A percentile compares a stretch with the other conserved stretches of the same genome.
phyloP scores from a whole-genome alignment of 2,113 vertebrate species.

The Ceyx cyanopectus region DNA sequence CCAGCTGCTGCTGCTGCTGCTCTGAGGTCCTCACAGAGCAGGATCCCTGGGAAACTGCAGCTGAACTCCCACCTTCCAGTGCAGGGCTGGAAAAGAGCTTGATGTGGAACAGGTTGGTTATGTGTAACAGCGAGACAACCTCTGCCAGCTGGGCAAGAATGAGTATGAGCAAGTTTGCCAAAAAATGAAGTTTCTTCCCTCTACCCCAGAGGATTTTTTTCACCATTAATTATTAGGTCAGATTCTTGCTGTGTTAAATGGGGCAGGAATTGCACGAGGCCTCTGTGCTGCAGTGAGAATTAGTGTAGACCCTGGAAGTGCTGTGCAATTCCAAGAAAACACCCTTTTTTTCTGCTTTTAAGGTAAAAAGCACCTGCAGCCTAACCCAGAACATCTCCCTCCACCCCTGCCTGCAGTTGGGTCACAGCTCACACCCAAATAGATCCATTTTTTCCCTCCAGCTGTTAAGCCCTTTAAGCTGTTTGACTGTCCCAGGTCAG shows the following conservation, averaged over 20 bases:
- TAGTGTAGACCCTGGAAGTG: not conserved
- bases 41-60: not conserved
- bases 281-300: not conserved
- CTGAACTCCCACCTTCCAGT: not conserved
- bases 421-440: not conserved
- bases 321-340: not conserved
- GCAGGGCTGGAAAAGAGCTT: not conserved
- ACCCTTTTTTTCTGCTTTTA: not conserved
- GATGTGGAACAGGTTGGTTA: not conserved
- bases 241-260: accelerated
- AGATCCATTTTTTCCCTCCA: too few species aligned
- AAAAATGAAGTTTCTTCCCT: not conserved
- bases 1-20: not conserved
- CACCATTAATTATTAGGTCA: not conserved
- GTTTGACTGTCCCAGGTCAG: not conserved
- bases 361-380: not conserved
- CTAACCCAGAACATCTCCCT: not conserved
- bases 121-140: not conserved
- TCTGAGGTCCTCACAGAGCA: not conserved
- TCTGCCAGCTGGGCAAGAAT: not conserved
- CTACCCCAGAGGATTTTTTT: not conserved
- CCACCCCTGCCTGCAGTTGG: not conserved
- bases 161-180: not conserved
- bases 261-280: accelerated
- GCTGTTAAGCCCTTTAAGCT: not conserved